Conservation (phyloP, 2,888 invertebrate species). For the Noctua fimbriata region DNA sequence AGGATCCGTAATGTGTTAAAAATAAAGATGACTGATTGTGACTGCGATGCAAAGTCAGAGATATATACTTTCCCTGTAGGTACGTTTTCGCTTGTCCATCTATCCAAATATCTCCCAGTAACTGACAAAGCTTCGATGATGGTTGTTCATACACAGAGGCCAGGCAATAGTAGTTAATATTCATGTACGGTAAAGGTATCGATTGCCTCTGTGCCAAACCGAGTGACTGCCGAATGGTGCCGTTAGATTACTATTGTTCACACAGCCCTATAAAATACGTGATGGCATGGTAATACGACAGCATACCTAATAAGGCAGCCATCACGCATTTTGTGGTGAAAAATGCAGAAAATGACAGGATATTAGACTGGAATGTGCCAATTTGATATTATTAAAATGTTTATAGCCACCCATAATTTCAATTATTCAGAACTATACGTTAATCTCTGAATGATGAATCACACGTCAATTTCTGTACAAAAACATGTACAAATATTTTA, state of each 20-base stretch:
- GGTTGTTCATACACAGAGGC: background rate
- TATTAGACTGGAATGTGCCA: slow-evolving; percentile 1
- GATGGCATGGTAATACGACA: slow-evolving; percentile 8
- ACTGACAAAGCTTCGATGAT: background rate
- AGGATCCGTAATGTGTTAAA: background rate
- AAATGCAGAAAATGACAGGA: slow-evolving; percentile 27
- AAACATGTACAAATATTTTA: background rate
- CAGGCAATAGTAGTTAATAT: slow-evolving; percentile 16
- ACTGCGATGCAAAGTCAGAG: background rate
- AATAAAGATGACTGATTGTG: background rate
- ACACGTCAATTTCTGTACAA: background rate
- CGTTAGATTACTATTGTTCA: slow-evolving; percentile 22
- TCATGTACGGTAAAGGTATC: slow-evolving; percentile 18
- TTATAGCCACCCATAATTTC: background rate
- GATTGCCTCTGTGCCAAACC: slow-evolving; percentile 2
- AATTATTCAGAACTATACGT: background rate
- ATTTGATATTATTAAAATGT: slow-evolving; percentile 13
- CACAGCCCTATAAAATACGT: slow-evolving; percentile 21
- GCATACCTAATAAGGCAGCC: slow-evolving; percentile 24
- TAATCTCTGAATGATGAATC: background rate
- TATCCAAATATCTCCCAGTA: background rate
- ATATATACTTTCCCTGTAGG: background rate
- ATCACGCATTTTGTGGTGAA: background rate
- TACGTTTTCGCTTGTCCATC: background rate
- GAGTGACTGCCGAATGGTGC: background rate